These are phyloP conservation scores for Petrolisthes manimaculis DNA, from an alignment of 2,888 invertebrate species.

Conservation along the genomic window DNA sequence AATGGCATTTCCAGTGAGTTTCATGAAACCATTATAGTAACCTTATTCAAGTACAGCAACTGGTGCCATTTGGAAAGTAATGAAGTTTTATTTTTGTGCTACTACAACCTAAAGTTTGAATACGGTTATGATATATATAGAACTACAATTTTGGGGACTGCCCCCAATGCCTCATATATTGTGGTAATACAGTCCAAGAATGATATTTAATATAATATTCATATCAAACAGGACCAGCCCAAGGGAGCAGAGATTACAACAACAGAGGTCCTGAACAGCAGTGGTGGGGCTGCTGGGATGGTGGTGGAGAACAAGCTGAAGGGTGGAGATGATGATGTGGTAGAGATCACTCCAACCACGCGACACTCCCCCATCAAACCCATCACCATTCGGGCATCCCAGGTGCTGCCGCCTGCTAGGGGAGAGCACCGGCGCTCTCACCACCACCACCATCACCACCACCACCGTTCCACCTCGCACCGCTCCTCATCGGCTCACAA, in stretches of 20 bases:
- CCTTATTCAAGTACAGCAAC: too few species aligned
- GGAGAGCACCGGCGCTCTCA: constrained; percentile 41
- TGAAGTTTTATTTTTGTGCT: too few species aligned
- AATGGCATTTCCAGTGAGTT: too few species aligned
- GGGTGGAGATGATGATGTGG: background rate
- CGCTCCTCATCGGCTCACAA: constrained; percentile 55
- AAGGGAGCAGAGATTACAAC: constrained; percentile 32
- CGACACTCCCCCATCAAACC: constrained; percentile 63
- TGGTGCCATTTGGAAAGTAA: too few species aligned
- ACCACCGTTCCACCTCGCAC: constrained; percentile 41
- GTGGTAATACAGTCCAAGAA: too few species aligned
- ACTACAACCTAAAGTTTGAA: too few species aligned
- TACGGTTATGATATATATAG: too few species aligned
- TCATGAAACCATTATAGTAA: too few species aligned
- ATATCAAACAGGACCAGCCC: constrained; percentile 41
- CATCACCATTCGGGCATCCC: constrained; percentile 61
- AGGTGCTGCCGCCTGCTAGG: constrained; percentile 38
- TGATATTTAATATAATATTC: background rate
- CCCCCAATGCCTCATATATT: too few species aligned
- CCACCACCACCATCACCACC: constrained; percentile 26
- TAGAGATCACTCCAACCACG: constrained; percentile 11
- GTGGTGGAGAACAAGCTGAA: constrained; percentile 1
- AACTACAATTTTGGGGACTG: too few species aligned
- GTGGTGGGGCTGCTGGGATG: background rate
- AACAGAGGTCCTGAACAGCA: constrained; percentile 6